Conservation (phyloP, 2,888 invertebrate genomes). For the Thysanoteuthis rhombus region DNA sequence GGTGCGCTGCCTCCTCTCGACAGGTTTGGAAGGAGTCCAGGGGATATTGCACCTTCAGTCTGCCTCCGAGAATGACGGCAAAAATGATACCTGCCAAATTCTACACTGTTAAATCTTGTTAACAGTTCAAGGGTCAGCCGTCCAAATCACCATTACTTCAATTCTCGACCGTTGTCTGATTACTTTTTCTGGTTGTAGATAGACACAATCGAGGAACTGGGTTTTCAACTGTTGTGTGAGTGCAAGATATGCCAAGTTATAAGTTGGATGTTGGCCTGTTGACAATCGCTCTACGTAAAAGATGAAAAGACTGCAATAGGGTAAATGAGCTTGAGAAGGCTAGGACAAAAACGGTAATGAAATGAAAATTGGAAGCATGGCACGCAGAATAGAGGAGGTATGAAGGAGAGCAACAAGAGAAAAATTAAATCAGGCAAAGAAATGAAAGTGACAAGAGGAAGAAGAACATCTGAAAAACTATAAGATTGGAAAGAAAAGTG, state of each 20-base stretch:
- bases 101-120: constrained; percentile 12
- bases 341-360: not conserved
- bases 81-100: constrained; percentile 12
- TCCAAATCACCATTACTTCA: constrained; percentile 12
- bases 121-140: not conserved
- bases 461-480: too few relatives aligned
- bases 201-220: not conserved
- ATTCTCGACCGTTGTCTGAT: not conserved
- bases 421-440: not conserved
- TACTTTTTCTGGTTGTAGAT: not conserved
- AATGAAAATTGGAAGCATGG: not conserved
- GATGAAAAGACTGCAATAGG: not conserved
- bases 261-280: not conserved
- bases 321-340: not conserved
- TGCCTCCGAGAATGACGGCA: not conserved
- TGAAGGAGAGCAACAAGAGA: not conserved
- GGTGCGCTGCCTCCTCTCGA: not conserved
- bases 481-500: too few relatives aligned
- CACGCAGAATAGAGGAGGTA: not conserved
- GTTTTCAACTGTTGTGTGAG: not conserved
- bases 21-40: not conserved
- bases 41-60: not conserved
- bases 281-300: not conserved
- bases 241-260: not conserved
- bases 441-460: not conserved